Evolutionary conservation across 2,888 invertebrate genomes (phyloP).

Genomic region (Poecilobothrus nobilitatus): DNA sequence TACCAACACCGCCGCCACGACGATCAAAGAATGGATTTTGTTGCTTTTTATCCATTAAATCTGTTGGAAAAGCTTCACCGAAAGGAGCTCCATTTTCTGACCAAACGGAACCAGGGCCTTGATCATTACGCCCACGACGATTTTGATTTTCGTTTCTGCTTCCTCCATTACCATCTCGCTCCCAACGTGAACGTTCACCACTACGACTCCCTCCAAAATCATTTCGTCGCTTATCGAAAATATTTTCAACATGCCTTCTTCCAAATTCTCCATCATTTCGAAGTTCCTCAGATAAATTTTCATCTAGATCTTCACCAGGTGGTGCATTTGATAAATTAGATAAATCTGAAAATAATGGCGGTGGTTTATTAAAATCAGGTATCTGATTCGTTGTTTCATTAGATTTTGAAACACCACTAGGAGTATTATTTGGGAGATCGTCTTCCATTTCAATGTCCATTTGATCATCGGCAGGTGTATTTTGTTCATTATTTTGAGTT

Average conservation of each 20-base stretch:
- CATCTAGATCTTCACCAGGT: constrained; percentile 20
- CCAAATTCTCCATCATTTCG: constrained; percentile 25
- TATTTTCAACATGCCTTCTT: constrained; percentile 27
- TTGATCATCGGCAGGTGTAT: constrained; percentile 51
- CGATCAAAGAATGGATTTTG: constrained; percentile 18
- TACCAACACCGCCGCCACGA: constrained; percentile 18
- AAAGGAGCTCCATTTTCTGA: constrained; percentile 26
- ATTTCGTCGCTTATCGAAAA: constrained; percentile 16
- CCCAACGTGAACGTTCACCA: constrained; percentile 25
- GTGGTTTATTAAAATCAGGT: constrained; percentile 44
- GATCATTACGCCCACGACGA: constrained; percentile 21
- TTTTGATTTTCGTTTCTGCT: constrained; percentile 43
- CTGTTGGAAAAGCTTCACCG: constrained; percentile 8
- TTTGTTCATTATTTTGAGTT: constrained; percentile 25
- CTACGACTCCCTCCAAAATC: constrained; percentile 26
- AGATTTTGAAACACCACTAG: not conserved
- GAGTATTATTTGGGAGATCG: constrained; percentile 34
- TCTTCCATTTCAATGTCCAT: constrained; percentile 73
- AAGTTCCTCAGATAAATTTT: constrained; percentile 19
- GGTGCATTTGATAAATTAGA: not conserved
- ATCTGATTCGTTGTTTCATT: constrained; percentile 21
- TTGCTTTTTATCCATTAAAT: constrained; percentile 17
- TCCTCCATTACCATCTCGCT: constrained; percentile 21
- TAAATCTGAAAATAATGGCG: constrained; percentile 33
- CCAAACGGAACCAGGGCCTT: constrained; percentile 25